Evolutionary conservation across 1,140 invertebrate genomes (phyloP), one percentile per base, ranked within the genome.

Genomic region (Tyrophagus putrescentiae): DNA sequence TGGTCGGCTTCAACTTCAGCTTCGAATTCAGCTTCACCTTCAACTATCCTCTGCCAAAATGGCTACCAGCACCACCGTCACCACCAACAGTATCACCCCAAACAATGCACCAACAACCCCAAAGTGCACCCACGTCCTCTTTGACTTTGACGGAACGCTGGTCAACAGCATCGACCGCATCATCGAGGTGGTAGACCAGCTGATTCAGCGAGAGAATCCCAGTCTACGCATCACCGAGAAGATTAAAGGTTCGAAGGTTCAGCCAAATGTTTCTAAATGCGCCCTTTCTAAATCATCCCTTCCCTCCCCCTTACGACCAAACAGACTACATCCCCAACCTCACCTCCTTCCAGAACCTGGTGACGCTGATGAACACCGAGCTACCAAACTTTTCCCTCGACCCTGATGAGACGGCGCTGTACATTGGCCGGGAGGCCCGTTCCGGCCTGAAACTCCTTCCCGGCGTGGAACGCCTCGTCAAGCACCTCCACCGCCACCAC

Each of bases 131-230:
- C 64, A 64, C 42, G 41, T 62, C 18, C 54, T 64, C 1, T 64
- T 64, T 31, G 64, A 64, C 50, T 54, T 63, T 25, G 64, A 64
- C 45, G 64, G 64, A 13, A 34, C 41, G 33, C 34, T 63, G 31
- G 31, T 54, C 52, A 54, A 54, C 27, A 18, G 41, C 21, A 45
- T 59, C 34, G 57, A 59, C 50, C 2, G 27, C 34, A 1, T 44
- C 34, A n/a, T n/a, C n/a, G 29, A n/a, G 4, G 16, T 29, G 11
- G 21, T 60, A n/a, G 34, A 60, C 58, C 13, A 6, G 48, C 31
- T 25, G 36, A 16, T 36, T 13, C 7, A 41, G 44, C 28, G 36
- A 33, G n/a, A 33, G n/a, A 23, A 61, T 31, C 4, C 3, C 50
- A 3, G 45, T 16, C 21, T 27, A n/a, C 18, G 11, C 18, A 60